Evolutionary conservation across 2,113 vertebrate species (phyloP).

Genomic region (Upupa epops): DNA sequence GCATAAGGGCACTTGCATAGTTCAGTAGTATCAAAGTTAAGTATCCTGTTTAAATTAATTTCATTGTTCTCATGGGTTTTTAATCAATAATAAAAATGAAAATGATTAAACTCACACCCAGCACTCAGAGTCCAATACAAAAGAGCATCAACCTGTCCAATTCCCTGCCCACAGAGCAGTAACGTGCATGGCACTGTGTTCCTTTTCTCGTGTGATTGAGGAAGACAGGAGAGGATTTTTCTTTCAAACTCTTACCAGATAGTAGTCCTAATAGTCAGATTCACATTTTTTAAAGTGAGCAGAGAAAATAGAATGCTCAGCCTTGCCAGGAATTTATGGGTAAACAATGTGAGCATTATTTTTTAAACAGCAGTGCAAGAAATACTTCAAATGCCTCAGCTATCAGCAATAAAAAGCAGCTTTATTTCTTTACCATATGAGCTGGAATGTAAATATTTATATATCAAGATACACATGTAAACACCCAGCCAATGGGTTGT

Average conservation of each 20-base stretch:
- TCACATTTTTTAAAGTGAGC: background rate
- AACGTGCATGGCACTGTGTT: background rate
- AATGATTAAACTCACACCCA: background rate
- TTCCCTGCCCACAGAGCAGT: background rate
- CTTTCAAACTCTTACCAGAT: background rate
- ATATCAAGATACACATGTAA: background rate
- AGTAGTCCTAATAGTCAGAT: background rate
- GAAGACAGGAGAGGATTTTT: background rate
- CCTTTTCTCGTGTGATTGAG: background rate
- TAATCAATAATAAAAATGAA: background rate
- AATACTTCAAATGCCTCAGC: background rate
- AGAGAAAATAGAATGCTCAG: background rate
- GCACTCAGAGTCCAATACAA: background rate
- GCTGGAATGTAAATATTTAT: background rate
- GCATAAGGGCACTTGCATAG: background rate
- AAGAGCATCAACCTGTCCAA: background rate
- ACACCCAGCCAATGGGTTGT: background rate
- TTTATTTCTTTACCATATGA: background rate
- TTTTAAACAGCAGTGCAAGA: background rate
- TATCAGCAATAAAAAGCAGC: background rate
- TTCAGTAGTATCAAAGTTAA: background rate
- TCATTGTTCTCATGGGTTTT: background rate
- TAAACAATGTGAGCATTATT: background rate
- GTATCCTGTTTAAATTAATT: background rate
- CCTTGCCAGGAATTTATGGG: background rate